phyloP scores from a whole-genome alignment of 2,113 vertebrate species.

The Notiomystis cincta region DNA sequence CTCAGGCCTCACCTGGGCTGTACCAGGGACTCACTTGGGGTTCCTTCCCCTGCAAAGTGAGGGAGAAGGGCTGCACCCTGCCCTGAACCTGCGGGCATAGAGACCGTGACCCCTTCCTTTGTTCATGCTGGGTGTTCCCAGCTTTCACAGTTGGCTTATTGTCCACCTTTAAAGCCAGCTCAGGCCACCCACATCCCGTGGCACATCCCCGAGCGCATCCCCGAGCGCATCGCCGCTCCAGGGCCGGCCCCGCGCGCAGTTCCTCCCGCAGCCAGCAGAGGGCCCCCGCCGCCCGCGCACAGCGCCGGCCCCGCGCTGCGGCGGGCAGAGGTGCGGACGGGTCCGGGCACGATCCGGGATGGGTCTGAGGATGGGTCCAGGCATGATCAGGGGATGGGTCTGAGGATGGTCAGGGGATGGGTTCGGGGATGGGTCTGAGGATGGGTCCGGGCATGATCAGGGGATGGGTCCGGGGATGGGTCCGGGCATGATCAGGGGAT shows the following conservation, averaged over 20 bases:
- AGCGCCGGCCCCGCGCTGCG: neutral
- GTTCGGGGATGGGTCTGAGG: rapidly evolving
- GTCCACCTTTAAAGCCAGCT: neutral
- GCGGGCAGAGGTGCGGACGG: neutral
- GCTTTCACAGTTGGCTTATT: neutral
- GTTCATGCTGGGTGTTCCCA: neutral
- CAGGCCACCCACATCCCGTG: neutral
- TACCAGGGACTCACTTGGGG: rapidly evolving
- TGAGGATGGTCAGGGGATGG: too few relatives aligned
- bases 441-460: rapidly evolving
- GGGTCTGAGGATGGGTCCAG: rapidly evolving
- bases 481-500: too few relatives aligned
- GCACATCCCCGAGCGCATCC: neutral
- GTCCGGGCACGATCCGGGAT: neutral
- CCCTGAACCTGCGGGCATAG: neutral
- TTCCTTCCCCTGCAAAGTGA: neutral
- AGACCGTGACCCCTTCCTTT: neutral
- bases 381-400: neutral
- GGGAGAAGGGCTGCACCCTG: neutral
- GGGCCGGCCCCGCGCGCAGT: neutral
- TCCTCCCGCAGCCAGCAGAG: constrained; percentile 35
- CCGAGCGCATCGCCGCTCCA: neutral
- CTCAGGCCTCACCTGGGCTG: neutral
- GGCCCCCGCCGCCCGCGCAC: constrained; percentile 13
- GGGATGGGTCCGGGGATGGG: neutral